Base-by-base conservation (phyloP, 2,113 vertebrate species). In the Pollachius pollachius region DNA sequence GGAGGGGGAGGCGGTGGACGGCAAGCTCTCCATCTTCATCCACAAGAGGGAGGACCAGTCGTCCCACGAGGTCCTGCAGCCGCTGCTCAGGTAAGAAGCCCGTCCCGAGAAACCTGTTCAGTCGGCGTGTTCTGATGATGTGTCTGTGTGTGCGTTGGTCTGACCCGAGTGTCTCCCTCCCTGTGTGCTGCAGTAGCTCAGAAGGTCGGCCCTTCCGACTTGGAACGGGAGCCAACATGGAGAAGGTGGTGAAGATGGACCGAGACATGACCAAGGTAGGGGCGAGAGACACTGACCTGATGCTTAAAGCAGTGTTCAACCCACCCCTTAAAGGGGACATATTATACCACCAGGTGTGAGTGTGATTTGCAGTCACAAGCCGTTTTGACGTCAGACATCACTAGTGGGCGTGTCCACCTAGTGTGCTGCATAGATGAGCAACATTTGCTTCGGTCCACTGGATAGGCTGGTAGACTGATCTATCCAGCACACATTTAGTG, bases 161-260 rank as follows among this genome's bases (percentile, higher is more conserved):
- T 78, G 37, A 76, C 56, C 52, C 52, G 3, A 68, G 1, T 30
- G 5, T 64, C 69, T 13, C 15, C 52, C 3, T 37, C 65, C 69
- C 75, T 64, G 37, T 66, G 21, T 69, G 78, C 68, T 69, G 78
- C 68, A 99, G 97, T 70, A 99, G 97, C 83, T 99, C 97, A 71
- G 97, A 99, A 86, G 97, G 97, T 54, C 95, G 97, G 61, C 97
- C 97, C 0, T 99, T 99, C 87, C 94, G 97, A 0, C 93, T 99
- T 8, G 97, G 97, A 64, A 99, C 97, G 16, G 97, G 97, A 4
- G 97, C 97, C 57, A 99, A 99, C 85, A 99, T 99, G 97, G 97
- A 99, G 87, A 99, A 99, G 76, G 97, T 99, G 65, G 97, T 99
- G 69, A 99, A 99, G 88, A 98, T 99, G 97, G 97, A 99, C 84